These are phyloP conservation scores for Melolontha melolontha DNA, from an alignment of 2,888 invertebrate species.

Conservation along the genomic window DNA sequence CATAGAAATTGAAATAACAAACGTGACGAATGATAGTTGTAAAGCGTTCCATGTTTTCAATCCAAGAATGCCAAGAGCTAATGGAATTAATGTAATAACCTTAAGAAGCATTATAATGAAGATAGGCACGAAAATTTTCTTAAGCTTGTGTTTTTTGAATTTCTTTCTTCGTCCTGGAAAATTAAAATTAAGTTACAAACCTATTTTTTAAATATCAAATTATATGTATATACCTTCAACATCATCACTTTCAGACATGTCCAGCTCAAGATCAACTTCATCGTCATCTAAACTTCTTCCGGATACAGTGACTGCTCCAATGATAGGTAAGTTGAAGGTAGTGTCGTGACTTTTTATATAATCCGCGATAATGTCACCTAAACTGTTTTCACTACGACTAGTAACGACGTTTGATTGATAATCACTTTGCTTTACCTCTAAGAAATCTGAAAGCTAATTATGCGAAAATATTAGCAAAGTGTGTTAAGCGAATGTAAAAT, in stretches of 20 bases:
- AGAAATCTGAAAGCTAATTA: constrained; percentile 74
- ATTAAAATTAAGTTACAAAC: not conserved
- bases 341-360: constrained; percentile 83
- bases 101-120: constrained; percentile 85
- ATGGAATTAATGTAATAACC: constrained; percentile 86
- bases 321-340: constrained; percentile 79
- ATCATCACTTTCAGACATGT: constrained; percentile 61
- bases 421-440: constrained; percentile 78
- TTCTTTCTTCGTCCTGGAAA: constrained; percentile 39
- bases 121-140: constrained; percentile 87
- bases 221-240: constrained; percentile 55
- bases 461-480: constrained; percentile 14
- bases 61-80: constrained; percentile 86
- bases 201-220: not conserved
- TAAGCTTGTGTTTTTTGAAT: constrained; percentile 69
- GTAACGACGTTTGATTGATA: constrained; percentile 70
- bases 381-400: constrained; percentile 69
- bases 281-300: constrained; percentile 81
- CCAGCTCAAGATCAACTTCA: constrained; percentile 79
- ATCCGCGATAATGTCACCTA: constrained; percentile 76
- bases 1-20: constrained; percentile 84
- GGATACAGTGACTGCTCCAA: constrained; percentile 79
- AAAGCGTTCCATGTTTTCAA: constrained; percentile 90
- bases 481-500: constrained; percentile 16
- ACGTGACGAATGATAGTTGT: constrained; percentile 88